phyloP scores from a whole-genome alignment of 2,113 vertebrate genomes.

The Pogona vitticeps region DNA sequence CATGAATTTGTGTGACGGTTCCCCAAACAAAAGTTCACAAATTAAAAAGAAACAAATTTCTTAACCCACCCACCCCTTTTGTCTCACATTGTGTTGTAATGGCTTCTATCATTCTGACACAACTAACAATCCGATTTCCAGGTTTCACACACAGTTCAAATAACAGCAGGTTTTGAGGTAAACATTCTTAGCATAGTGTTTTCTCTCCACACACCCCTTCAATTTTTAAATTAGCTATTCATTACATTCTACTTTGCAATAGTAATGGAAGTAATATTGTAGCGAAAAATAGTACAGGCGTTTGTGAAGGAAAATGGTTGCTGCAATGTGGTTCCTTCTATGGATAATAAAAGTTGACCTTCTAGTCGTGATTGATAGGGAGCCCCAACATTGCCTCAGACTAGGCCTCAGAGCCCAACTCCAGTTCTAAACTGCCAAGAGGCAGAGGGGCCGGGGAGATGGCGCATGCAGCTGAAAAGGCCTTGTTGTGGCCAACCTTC shows the following conservation, averaged over 20 bases:
- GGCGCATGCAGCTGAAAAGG: too few relatives aligned
- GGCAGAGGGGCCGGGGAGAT: too few relatives aligned
- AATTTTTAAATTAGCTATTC: too few relatives aligned
- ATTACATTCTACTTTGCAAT: not conserved
- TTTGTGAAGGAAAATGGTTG: not conserved
- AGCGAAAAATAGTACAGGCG: not conserved
- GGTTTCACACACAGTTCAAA: not conserved
- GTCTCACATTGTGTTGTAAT: too few relatives aligned
- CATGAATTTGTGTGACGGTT: conserved; percentile 23
- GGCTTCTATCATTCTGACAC: conserved; percentile 40
- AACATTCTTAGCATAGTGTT: conserved; percentile 16
- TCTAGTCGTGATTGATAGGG: not conserved
- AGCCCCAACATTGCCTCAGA: not conserved
- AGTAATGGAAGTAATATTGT: not conserved
- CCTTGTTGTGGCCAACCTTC: too few relatives aligned
- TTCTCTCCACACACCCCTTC: not conserved
- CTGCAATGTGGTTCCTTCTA: not conserved
- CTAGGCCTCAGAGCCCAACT: not conserved
- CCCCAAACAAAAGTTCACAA: conserved; percentile 60
- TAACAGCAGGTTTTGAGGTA: conserved; percentile 37
- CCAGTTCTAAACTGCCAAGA: too few relatives aligned
- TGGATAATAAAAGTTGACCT: not conserved
- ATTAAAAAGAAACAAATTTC: conserved; percentile 54
- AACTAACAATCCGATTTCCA: conserved; percentile 29
- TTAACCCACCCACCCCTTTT: not conserved